These are phyloP conservation scores for Parazoanthus swiftii DNA, from an alignment of 92 coral and sea anemone species.

Conservation along the genomic window DNA sequence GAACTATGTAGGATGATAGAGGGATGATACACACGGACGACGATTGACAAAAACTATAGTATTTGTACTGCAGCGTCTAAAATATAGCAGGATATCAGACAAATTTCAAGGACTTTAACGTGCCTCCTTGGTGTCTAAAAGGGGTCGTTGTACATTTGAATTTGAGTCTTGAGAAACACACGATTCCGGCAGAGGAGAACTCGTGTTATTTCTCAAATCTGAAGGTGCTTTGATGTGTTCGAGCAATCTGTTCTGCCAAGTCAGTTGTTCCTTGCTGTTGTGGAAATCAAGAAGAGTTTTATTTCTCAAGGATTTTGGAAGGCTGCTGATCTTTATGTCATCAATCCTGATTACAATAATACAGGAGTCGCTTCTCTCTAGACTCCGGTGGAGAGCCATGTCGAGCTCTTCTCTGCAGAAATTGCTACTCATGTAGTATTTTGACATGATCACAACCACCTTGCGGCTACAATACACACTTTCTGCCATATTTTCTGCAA, in stretches of 20 bases:
- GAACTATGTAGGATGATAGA: too few species aligned
- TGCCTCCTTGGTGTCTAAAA: not conserved
- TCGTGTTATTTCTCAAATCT: not conserved
- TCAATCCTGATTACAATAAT: conserved; percentile 63
- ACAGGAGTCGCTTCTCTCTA: conserved; percentile 36
- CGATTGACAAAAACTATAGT: too few species aligned
- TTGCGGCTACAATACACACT: conserved; percentile 75
- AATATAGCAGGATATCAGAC: not conserved
- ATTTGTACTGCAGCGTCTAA: too few species aligned
- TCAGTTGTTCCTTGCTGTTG: conserved; percentile 8
- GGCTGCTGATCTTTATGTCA: conserved; percentile 47
- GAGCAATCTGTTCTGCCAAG: conserved; percentile 28
- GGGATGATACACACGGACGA: too few species aligned
- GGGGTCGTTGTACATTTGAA: conserved; percentile 6
- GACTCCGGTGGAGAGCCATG: conserved; percentile 62
- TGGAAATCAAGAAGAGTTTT: conserved; percentile 69
- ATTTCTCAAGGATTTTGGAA: conserved; percentile 63
- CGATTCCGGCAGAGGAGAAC: not conserved
- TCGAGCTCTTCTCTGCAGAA: conserved; percentile 76
- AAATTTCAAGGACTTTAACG: too few species aligned
- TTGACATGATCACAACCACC: conserved; percentile 76
- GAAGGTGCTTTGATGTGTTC: not conserved
- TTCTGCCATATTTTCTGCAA: conserved; percentile 78
- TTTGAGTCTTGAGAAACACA: conserved; percentile 17
- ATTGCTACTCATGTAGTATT: conserved; percentile 67